Evolutionary conservation across 2,797 vertebrate species (phyloP).

Genomic region (Echeneis naucrates): DNA sequence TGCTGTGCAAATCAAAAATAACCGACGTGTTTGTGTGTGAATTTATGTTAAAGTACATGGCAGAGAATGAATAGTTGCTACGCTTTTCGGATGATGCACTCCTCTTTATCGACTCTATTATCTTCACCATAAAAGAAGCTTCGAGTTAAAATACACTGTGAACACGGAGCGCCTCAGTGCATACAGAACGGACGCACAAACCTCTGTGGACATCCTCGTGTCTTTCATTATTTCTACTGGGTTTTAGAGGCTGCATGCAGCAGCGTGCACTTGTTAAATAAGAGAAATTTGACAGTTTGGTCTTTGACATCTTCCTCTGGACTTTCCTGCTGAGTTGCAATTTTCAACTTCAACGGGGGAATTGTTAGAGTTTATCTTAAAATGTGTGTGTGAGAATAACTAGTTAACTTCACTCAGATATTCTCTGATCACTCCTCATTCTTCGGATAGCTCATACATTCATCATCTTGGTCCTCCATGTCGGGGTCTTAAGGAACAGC

Average conservation of each 20-base stretch:
- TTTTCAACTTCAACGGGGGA: slow-evolving; percentile 50
- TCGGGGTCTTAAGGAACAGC: slow-evolving; percentile 29
- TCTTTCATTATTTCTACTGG: slow-evolving; percentile 45
- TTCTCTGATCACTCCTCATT: slow-evolving; percentile 29
- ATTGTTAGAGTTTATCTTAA: slow-evolving; percentile 38
- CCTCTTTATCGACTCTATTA: slow-evolving; percentile 85
- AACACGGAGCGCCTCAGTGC: slow-evolving; percentile 13
- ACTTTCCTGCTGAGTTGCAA: slow-evolving; percentile 61
- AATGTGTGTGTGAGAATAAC: slow-evolving; percentile 32
- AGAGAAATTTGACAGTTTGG: slow-evolving; percentile 40
- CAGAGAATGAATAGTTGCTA: slow-evolving; percentile 82
- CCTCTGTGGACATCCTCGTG: slow-evolving; percentile 20
- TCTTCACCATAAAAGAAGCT: slow-evolving; percentile 80
- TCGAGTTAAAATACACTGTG: slow-evolving; percentile 64
- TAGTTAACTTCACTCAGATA: slow-evolving; percentile 20
- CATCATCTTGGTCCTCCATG: slow-evolving; percentile 16
- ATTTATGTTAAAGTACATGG: slow-evolving; percentile 81
- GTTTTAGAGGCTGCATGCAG: slow-evolving; percentile 33
- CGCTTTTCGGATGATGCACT: slow-evolving; percentile 81
- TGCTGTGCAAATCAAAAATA: slow-evolving; percentile 75
- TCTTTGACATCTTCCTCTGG: slow-evolving; percentile 52
- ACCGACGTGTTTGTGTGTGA: slow-evolving; percentile 75
- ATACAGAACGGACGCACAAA: slow-evolving; percentile 47
- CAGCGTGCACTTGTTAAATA: slow-evolving; percentile 55
- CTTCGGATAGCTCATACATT: slow-evolving; percentile 11